Base-by-base conservation (phyloP, 2,888 invertebrate species). In the Autographa gamma region DNA sequence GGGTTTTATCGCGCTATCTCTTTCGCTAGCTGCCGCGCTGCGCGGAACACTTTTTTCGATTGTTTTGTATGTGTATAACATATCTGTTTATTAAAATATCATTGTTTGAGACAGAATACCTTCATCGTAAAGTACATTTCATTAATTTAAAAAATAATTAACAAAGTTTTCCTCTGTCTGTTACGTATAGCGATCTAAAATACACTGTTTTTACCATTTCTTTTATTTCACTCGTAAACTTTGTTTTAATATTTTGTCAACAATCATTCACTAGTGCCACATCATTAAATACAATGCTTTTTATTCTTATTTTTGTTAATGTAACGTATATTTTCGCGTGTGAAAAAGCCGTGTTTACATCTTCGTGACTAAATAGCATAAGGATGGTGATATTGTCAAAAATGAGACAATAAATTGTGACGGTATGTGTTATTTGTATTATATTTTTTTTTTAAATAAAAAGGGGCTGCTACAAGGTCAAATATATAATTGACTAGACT, bases 241-340 rank as follows among this genome's bases (percentile, higher is more conserved):
- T 2, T 41, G 4, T 41, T 48, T 48, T n/a, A 2, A n/a, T 38
- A 48, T n/a, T 48, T 43, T 43, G 43, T 43, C 43, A 43, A 14
- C 43, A 43, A 43, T 43, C 16, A 14, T 43, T 16, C 16, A 43
- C 43, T 16, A 13, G 14, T 5, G 14, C 16, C 14, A 43, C 43
- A 43, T 16, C 43, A 48, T n/a, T 48, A 7, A 48, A 16, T 48
- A n/a, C 48, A 4, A n/a, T 6, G 8, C 48, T 48, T 48, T 48
- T n/a, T n/a, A n/a, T n/a, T n/a, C n/a, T n/a, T 48, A 48, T 48
- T 48, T 48, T 48, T 48, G 48, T 48, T 48, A 48, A 43, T 43
- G 43, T 43, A 16, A 43, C 43, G 48, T n/a, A 14, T n/a, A 48
- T 48, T 6, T 48, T 48, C 6, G 48, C 48, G 48, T 48, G 48